Percentiles rank a stretch among this genome's conserved stretches.
phyloP scores from a whole-genome alignment of 2,113 vertebrate species.

The Onychorhynchus coronatus region DNA sequence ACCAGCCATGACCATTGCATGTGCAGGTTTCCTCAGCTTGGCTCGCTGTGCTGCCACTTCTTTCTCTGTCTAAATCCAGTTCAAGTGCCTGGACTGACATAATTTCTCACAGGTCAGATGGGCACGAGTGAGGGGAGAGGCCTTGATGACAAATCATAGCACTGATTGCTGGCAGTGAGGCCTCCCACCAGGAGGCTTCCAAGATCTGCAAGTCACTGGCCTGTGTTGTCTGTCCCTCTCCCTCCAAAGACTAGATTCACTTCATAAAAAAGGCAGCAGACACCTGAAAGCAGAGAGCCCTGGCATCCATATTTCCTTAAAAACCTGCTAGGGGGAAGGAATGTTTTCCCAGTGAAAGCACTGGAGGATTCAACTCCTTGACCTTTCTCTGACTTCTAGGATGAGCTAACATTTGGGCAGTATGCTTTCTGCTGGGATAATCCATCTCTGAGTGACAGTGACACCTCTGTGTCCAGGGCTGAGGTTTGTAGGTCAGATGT shows the following conservation, averaged over 20 bases:
- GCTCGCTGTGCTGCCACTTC: neutral
- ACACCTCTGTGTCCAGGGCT: neutral
- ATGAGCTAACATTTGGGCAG: neutral
- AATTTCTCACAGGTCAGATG: neutral
- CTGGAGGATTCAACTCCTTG: neutral
- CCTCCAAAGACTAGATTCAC: neutral
- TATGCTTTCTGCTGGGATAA: neutral
- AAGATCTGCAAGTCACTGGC: neutral
- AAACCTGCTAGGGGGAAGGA: neutral
- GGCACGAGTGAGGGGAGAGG: neutral
- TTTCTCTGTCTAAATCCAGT: neutral
- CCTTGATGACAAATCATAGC: neutral
- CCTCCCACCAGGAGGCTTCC: neutral
- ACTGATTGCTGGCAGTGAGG: neutral
- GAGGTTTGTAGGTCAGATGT: neutral
- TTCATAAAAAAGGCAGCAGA: neutral
- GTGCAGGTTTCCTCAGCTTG: neutral
- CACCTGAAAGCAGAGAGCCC: neutral
- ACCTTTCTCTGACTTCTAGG: neutral
- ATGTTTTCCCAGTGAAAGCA: neutral
- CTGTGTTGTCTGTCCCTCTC: neutral
- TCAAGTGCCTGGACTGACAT: neutral
- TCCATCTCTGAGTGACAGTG: neutral
- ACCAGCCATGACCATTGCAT: neutral
- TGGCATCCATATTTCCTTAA: neutral